Conservation (phyloP, 1,140 invertebrate species). For the Drosophila repletoides region DNA sequence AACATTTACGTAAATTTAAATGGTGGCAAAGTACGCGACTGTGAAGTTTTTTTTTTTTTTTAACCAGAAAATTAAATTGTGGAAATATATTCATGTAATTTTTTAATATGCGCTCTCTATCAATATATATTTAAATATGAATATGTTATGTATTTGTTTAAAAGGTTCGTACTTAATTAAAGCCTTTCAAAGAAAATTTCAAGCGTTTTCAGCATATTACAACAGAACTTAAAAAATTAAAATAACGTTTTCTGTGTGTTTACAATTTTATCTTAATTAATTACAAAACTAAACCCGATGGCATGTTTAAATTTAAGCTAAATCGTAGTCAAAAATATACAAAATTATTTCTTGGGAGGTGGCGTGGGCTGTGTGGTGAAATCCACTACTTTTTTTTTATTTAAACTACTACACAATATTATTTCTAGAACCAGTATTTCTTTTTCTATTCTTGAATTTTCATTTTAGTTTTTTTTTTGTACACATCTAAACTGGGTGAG, state of each 20-base stretch:
- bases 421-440: slow-evolving; percentile 40
- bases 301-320: slow-evolving; percentile 70
- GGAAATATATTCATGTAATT: slow-evolving; percentile 16
- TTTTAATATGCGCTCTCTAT: slow-evolving; percentile 33
- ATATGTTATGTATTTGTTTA: slow-evolving; percentile 12
- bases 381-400: too few relatives aligned
- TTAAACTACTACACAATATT: slow-evolving; percentile 43
- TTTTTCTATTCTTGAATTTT: not conserved
- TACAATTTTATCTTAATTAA: slow-evolving; percentile 56
- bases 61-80: slow-evolving; percentile 19
- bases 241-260: slow-evolving; percentile 58
- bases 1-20: slow-evolving; percentile 38
- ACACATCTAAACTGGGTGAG: slow-evolving; percentile 59
- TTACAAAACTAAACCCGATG: slow-evolving; percentile 69
- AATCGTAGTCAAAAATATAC: slow-evolving; percentile 71
- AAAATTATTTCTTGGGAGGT: too few relatives aligned
- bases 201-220: slow-evolving; percentile 64
- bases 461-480: slow-evolving; percentile 44
- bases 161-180: slow-evolving; percentile 44
- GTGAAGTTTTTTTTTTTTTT: not conserved
- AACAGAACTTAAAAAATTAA: slow-evolving; percentile 71
- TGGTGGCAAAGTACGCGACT: slow-evolving; percentile 17
- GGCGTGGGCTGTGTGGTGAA: too few relatives aligned
- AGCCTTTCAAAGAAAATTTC: slow-evolving; percentile 55
- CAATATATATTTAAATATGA: slow-evolving; percentile 7